These are phyloP conservation scores for Notocelia uddmanniana DNA, from an alignment of 2,888 invertebrate species.

Conservation along the genomic window DNA sequence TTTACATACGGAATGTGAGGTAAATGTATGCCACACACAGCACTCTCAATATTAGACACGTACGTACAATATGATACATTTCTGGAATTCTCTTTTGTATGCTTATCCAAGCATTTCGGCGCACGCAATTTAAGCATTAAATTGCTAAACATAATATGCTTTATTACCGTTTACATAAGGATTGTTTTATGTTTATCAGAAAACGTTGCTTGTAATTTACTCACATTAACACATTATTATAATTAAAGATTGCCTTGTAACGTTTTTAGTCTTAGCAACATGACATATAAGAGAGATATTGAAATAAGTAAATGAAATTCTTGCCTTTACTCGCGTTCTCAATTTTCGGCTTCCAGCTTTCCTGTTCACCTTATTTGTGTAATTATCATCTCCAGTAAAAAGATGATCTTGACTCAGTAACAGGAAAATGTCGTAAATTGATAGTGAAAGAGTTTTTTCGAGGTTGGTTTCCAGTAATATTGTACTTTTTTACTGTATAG, in stretches of 20 bases:
- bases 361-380: neutral
- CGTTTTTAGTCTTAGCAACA: neutral
- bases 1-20: neutral
- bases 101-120: constrained; percentile 47
- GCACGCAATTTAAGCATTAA: constrained; percentile 26
- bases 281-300: too few relatives aligned
- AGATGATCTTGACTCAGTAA: neutral
- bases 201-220: neutral
- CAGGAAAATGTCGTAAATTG: neutral
- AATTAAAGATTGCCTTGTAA: constrained; percentile 32
- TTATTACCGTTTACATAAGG: neutral
- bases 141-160: neutral
- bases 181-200: neutral
- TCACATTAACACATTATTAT: constrained; percentile 20
- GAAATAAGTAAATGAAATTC: neutral
- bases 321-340: neutral
- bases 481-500: neutral
- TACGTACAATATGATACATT: constrained; percentile 10
- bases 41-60: constrained; percentile 8
- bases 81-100: constrained; percentile 32
- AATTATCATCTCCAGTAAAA: neutral
- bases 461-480: neutral
- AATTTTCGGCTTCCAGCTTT: too few relatives aligned
- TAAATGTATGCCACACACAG: neutral
- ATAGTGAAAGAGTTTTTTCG: neutral